These are phyloP conservation scores for Glaucopsyche alexis DNA, from an alignment of 2,888 invertebrate species.

Conservation along the genomic window DNA sequence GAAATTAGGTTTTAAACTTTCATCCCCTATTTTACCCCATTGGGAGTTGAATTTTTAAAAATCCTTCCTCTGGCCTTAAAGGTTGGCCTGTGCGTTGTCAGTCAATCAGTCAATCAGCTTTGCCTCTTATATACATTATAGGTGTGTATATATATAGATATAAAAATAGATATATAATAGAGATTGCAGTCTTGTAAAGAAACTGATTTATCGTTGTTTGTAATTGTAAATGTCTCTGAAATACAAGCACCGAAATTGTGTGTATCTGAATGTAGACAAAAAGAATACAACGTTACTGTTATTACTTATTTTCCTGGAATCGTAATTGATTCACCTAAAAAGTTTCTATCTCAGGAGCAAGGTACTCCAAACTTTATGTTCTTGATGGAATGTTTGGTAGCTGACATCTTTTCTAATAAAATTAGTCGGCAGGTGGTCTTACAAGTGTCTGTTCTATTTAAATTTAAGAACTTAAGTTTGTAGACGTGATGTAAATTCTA, in stretches of 20 bases:
- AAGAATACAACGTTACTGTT: neutral
- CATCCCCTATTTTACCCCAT: no score
- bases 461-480: conserved; percentile 32
- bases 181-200: no score
- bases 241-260: neutral
- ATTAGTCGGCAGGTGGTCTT: conserved; percentile 31
- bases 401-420: conserved; percentile 31
- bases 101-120: no score
- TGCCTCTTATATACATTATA: no score
- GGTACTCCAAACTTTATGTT: neutral
- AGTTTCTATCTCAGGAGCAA: neutral
- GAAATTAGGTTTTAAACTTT: no score
- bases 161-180: no score
- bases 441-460: conserved; percentile 30
- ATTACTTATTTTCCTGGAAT: neutral
- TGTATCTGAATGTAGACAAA: neutral
- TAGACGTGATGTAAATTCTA: conserved; percentile 23
- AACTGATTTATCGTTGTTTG: neutral
- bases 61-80: no score
- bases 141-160: no score
- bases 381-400: conserved; percentile 27
- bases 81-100: no score
- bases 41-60: no score
- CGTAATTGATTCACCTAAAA: conserved; percentile 11
- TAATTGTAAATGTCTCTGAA: neutral